Base-by-base conservation (phyloP, 2,797 vertebrate genomes). In the Oreonectes daqikongensis region DNA sequence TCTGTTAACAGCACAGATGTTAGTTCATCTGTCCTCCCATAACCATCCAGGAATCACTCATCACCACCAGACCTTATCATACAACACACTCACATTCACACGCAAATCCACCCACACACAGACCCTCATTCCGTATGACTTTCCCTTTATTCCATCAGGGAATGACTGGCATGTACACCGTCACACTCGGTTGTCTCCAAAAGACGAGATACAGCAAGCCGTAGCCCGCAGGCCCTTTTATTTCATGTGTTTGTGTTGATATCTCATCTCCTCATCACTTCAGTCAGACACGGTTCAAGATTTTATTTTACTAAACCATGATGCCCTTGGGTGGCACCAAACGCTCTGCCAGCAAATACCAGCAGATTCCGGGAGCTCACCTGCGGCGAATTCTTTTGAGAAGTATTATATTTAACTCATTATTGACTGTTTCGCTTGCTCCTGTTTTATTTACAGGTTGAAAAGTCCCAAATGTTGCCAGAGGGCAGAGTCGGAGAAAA, bases 101-200 rank as follows among this genome's bases (percentile, higher is more conserved):
- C 76, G 75, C 80, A 70, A 20, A 64, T 79, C 79, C 75, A 72
- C 81, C 77, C 82, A 78, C 71, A 69, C 75, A 78, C 59, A 50
- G 18, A 69, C 64, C 59, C 53, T 63, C 67, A 44, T 76, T 78
- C 75, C 83, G 69, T 24, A 89, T 90, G 79, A 89, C 85, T 90
- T 88, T 82, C 85, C 90, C 85, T 90, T 92, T 89, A 91, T 87
- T 90, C 89, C 85, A 26, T 64, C 77, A 46, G 85, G 91, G 93
- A 92, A 93, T 93, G 86, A 69, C 59, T 84, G 89, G 89, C 86
- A 92, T 91, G 87, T 90, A 84, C 84, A 87, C 67, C 85, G 88
- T 77, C 88, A 87, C 86, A 85, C 87, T 89, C 85, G 75, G 22
- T 72, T 35, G 42, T 78, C 70, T 72, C 68, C 52, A 24, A 46